These are phyloP conservation scores for Helogale parvula DNA, from an alignment of 2,113 vertebrate genomes.

Conservation along the genomic window DNA sequence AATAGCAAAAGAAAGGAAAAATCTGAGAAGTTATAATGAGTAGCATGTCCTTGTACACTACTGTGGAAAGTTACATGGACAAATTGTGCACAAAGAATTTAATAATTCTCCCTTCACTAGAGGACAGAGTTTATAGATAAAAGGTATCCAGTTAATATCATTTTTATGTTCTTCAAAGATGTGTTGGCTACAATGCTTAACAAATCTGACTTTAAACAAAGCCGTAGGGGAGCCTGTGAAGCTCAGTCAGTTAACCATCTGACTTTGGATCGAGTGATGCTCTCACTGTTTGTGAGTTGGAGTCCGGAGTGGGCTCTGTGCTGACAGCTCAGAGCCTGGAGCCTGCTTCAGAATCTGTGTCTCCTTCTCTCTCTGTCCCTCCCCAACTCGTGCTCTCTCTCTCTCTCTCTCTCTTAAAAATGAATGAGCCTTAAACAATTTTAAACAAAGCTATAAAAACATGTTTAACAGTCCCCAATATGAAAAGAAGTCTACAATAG, in stretches of 20 bases:
- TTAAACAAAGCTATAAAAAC: background rate
- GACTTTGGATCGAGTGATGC: too few species aligned
- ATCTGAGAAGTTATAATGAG: background rate
- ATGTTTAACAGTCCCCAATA: background rate
- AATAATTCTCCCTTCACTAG: constrained; percentile 13
- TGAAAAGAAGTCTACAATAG: background rate
- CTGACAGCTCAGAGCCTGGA: too few species aligned
- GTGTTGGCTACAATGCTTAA: background rate
- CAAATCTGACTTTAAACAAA: background rate
- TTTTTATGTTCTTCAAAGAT: constrained; percentile 3
- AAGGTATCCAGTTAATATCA: background rate
- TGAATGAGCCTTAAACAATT: too few species aligned
- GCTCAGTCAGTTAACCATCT: too few species aligned
- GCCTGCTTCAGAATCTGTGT: too few species aligned
- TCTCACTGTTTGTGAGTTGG: too few species aligned
- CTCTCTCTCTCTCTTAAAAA: too few species aligned
- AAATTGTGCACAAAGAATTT: background rate
- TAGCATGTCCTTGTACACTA: background rate
- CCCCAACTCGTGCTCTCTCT: too few species aligned
- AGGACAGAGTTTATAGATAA: background rate
- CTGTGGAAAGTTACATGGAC: constrained; percentile 15
- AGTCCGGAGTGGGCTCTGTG: too few species aligned
- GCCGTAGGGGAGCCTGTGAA: background rate
- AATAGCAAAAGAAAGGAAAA: constrained; percentile 18
- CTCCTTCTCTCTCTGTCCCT: too few species aligned